Base-by-base conservation (phyloP, 2,888 invertebrate genomes). In the Patella pellucida region DNA sequence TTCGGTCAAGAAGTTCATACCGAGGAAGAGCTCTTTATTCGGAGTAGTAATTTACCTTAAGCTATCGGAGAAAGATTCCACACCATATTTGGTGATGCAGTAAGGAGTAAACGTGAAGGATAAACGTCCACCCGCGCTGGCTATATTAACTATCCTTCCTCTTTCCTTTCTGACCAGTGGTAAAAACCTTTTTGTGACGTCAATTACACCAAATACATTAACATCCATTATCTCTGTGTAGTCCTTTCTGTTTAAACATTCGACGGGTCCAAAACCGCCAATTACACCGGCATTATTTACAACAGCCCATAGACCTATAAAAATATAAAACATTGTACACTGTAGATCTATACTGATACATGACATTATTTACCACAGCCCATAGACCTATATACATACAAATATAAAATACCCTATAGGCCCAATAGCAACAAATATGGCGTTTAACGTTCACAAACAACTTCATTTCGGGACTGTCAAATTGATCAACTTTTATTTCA, bases 201-300 rank as follows among this genome's bases (percentile, higher is more conserved):
- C 84, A 15, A 91, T 86, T 5, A 90, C 85, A 9, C 91, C 91
- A 74, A 85, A 86, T 5, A 88, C 75, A 79, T 91, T 91, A 54
- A 89, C 85, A 9, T 82, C 79, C 41, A 86, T 77, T 16, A 77
- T 78, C 1, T 72, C 67, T 51, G 79, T 75, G 81, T 90, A 91
- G 73, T 90, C 89, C 2, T 87, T 84, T 2, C 86, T 75, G 0
- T 83, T 78, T 14, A 89, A 81, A 85, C 89, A 90, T 77, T 91
- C 91, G 52, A 86, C 84, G 1, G 84, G 84, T 19, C 88, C 86
- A 12, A 85, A 77, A 15, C 79, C 71, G 1, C 86, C 85, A 68
- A 82, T 74, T 1, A 87, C 78, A 14, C 89, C 89, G 11, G 88
- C 89, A 73, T 89, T 89, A 82, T 89, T 89, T 7, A 89, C 85